phyloP scores from a whole-genome alignment of 2,797 vertebrate species.

The Notolepis coatsorum region DNA sequence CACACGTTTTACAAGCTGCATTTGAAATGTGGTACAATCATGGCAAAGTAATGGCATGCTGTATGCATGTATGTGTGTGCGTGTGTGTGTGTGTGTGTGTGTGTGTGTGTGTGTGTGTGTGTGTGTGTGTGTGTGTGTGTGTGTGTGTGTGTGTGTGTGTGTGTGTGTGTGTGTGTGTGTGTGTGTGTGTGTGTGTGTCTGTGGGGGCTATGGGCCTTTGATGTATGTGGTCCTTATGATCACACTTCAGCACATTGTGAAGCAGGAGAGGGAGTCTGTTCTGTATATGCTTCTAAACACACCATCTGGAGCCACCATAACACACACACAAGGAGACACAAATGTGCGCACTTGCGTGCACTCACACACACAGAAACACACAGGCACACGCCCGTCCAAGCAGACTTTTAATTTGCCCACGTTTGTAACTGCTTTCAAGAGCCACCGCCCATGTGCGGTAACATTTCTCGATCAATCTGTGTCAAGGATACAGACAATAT shows the following conservation, averaged over 20 bases:
- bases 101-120: neutral
- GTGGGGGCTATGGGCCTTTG: neutral
- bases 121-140: constrained; percentile 8
- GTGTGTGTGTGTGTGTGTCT: constrained; percentile 2
- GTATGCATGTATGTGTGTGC: neutral
- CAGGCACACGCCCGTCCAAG: neutral
- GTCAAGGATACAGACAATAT: neutral
- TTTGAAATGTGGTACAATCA: constrained; percentile 28
- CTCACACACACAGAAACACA: neutral
- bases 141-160: neutral
- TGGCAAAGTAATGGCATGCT: constrained; percentile 19
- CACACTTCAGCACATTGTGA: neutral
- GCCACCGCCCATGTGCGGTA: neutral
- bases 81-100: constrained; percentile 8
- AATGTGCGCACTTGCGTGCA: neutral
- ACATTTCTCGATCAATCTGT: neutral
- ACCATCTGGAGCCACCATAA: neutral
- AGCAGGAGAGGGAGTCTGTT: neutral
- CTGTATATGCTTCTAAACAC: neutral
- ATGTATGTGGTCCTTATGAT: neutral
- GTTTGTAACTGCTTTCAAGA: neutral
- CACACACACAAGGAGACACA: neutral
- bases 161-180: neutral
- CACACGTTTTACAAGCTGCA: constrained; percentile 13
- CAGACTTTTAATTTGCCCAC: neutral